Evolutionary conservation across 2,888 invertebrate genomes (phyloP).

Genomic region (Tenthredo amoena): DNA sequence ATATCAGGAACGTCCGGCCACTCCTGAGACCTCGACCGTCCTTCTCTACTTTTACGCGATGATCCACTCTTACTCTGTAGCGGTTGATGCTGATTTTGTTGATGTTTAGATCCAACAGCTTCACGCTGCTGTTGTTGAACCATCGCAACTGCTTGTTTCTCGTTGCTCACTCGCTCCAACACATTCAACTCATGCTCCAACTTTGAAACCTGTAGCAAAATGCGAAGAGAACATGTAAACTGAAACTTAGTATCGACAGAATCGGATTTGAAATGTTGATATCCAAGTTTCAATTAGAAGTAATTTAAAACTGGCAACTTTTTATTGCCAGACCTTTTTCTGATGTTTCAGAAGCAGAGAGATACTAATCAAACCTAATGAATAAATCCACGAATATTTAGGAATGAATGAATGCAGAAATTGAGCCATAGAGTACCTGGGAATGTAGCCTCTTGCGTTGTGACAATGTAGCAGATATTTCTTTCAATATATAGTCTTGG

Average conservation of each 20-base stretch:
- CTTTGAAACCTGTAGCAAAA: slow-evolving; percentile 80
- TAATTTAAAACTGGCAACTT: no score
- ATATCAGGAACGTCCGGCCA: slow-evolving; percentile 96
- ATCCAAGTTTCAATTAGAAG: not conserved
- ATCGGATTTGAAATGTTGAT: not conserved
- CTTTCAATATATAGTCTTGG: slow-evolving; percentile 91
- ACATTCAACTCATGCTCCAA: slow-evolving; percentile 89
- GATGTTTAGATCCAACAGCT: slow-evolving; percentile 57
- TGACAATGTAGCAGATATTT: slow-evolving; percentile 91
- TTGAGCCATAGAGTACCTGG: slow-evolving; percentile 79
- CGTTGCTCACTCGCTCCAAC: slow-evolving; percentile 86
- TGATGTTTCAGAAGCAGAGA: not conserved
- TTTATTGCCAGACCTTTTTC: not conserved
- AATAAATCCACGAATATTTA: not conserved
- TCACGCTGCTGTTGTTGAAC: slow-evolving; percentile 78
- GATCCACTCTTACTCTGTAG: slow-evolving; percentile 75
- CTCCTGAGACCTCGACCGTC: slow-evolving; percentile 90
- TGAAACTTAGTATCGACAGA: not conserved
- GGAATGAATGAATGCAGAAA: not conserved
- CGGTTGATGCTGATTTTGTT: slow-evolving; percentile 64
- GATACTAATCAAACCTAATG: not conserved
- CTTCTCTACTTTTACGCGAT: slow-evolving; percentile 85
- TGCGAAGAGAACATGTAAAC: not conserved
- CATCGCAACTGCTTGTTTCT: slow-evolving; percentile 80
- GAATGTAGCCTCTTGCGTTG: slow-evolving; percentile 92